Evolutionary conservation across 2,888 invertebrate genomes (phyloP).

Genomic region (Thelaira solivaga): DNA sequence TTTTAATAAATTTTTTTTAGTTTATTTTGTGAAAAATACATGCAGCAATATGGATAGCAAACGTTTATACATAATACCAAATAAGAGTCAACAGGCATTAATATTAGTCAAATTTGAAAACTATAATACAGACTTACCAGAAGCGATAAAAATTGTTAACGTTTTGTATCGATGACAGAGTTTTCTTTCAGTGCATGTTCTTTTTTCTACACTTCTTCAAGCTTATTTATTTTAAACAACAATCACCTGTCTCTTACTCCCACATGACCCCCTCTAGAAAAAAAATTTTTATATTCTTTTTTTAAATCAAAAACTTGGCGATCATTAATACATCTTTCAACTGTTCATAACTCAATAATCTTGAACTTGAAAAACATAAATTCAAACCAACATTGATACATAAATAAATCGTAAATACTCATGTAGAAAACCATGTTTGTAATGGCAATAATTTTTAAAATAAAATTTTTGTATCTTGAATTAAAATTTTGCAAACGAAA

Average conservation of each 20-base stretch:
- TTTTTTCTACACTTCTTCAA: not conserved
- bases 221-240: not conserved
- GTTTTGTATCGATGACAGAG: no score
- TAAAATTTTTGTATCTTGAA: slow-evolving; percentile 40
- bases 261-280: slow-evolving; percentile 32
- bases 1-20: no score
- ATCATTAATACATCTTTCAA: slow-evolving; percentile 54
- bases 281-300: no score
- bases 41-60: no score
- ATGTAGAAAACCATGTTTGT: slow-evolving; percentile 19
- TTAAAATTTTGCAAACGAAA: slow-evolving; percentile 36
- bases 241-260: slow-evolving; percentile 58
- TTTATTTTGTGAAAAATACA: no score
- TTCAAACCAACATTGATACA: not conserved
- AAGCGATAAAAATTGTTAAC: no score
- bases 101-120: no score
- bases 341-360: slow-evolving; percentile 56
- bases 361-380: slow-evolving; percentile 12
- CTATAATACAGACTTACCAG: no score
- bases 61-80: no score
- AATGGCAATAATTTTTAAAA: slow-evolving; percentile 50
- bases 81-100: no score
- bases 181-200: no score
- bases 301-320: slow-evolving; percentile 27
- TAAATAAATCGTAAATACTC: slow-evolving; percentile 38